phyloP scores from a whole-genome alignment of 1,140 invertebrate genomes.

The Heliconius himera region DNA sequence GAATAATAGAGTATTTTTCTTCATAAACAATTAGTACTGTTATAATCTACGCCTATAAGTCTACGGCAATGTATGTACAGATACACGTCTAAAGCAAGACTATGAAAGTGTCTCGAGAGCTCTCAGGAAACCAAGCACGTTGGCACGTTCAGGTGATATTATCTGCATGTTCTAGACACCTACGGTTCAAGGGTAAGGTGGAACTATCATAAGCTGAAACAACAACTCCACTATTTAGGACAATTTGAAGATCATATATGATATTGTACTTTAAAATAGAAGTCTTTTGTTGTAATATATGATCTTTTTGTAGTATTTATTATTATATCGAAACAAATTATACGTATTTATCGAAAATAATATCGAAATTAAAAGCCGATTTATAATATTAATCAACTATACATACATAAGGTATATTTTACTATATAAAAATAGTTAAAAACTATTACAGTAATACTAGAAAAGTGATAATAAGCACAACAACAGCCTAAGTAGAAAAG shows the following conservation, averaged over 20 bases:
- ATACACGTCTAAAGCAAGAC: conserved; percentile 29
- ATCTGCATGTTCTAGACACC: conserved; percentile 44
- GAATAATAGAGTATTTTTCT: neutral
- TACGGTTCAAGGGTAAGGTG: conserved; percentile 32
- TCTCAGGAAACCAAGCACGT: conserved; percentile 47
- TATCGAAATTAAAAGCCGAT: neutral
- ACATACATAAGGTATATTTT: too few relatives aligned
- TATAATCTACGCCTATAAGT: neutral
- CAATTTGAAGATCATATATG: neutral
- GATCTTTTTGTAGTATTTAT: too few relatives aligned
- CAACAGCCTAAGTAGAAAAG: neutral
- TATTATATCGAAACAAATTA: too few relatives aligned
- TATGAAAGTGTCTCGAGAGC: conserved; percentile 47
- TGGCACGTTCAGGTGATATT: conserved; percentile 43
- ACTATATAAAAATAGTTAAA: too few relatives aligned
- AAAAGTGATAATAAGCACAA: neutral
- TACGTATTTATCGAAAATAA: neutral
- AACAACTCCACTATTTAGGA: neutral
- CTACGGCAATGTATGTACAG: neutral
- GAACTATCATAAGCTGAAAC: conserved; percentile 21
- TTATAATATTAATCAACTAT: neutral
- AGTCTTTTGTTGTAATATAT: too few relatives aligned
- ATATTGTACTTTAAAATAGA: neutral
- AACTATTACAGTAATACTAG: too few relatives aligned
- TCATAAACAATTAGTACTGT: neutral